These are phyloP conservation scores for Polyodon spathula DNA, from an alignment of 2,113 vertebrate species.

Conservation along the genomic window DNA sequence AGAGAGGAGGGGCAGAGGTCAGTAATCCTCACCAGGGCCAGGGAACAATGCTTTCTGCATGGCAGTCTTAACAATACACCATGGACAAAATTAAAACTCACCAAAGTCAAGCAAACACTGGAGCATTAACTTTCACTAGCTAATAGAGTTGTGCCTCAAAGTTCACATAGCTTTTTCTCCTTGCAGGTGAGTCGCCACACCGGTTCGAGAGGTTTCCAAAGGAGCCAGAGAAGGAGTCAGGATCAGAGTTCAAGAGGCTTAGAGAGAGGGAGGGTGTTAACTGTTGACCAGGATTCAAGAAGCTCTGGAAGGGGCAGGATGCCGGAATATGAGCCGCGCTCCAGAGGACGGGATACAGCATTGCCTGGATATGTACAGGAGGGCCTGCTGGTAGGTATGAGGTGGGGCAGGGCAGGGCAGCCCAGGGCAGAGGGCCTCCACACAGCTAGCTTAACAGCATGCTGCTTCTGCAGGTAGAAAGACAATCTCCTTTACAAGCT, in stretches of 20 bases:
- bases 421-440: not conserved
- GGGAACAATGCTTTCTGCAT: not conserved
- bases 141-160: too few species aligned
- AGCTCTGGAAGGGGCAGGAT: not conserved
- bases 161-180: not conserved
- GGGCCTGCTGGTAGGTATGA: not conserved
- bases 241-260: not conserved
- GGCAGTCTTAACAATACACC: not conserved
- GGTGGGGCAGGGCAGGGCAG: not conserved
- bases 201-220: not conserved
- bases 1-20: not conserved
- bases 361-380: not conserved
- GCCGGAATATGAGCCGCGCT: not conserved
- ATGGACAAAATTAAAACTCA: not conserved
- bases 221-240: not conserved
- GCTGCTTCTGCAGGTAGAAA: too few species aligned
- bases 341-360: not conserved
- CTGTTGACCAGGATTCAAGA: not conserved
- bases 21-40: not conserved
- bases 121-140: not conserved
- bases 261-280: not conserved
- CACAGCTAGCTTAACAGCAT: not conserved
- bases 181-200: not conserved
- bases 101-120: not conserved
- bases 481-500: too few species aligned